Base-by-base conservation (phyloP, 1,140 invertebrate genomes). In the Drosophila chauvacae region DNA sequence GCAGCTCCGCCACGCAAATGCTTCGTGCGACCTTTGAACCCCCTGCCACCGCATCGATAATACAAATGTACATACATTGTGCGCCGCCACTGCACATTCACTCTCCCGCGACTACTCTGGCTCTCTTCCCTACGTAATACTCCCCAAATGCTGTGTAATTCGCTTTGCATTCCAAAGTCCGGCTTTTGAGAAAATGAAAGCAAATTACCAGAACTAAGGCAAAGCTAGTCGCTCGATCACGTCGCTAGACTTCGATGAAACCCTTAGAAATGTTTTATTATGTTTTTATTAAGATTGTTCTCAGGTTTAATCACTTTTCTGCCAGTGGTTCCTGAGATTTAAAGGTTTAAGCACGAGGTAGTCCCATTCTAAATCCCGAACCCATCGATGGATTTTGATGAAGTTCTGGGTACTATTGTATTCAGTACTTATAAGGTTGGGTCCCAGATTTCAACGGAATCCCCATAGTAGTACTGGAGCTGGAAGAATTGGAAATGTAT, bases 21-120 rank as follows among this genome's bases (percentile, higher is more conserved):
- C 77, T 71, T 71, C 75, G 74, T 78, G 65, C 50, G 66, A 78
- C 57, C 76, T 78, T 78, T 78, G 76, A 70, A 63, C 76, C 64
- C 58, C 14, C 37, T 60, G 47, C 73, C 53, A 65, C 55, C 35
- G 72, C 61, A 76, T 76, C 71, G 73, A 77, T 77, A 77, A 77
- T 64, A 70, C 35, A 55, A 55, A n/a, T 39, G 53, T 23, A 55
- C 53, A 55, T n/a, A 55, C 53, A 55, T 16, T 55, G 51, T 37
- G 14, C 51, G 18, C 28, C 37, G 44, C 51, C 56, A 41, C 42
- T 64, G 51, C 51, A 72, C 66, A 42, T 30, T n/a, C 44, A 45
- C 39, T 26, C 41, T 58, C 30, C 13, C 39, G 28, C 48, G 28
- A 33, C n/a, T 51, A 13, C 42, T 45, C 41, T n/a, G 16, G 13